Evolutionary conservation across 2,797 vertebrate species (phyloP), one percentile per base, ranked within the genome.

Genomic region (Monodelphis domestica): DNA sequence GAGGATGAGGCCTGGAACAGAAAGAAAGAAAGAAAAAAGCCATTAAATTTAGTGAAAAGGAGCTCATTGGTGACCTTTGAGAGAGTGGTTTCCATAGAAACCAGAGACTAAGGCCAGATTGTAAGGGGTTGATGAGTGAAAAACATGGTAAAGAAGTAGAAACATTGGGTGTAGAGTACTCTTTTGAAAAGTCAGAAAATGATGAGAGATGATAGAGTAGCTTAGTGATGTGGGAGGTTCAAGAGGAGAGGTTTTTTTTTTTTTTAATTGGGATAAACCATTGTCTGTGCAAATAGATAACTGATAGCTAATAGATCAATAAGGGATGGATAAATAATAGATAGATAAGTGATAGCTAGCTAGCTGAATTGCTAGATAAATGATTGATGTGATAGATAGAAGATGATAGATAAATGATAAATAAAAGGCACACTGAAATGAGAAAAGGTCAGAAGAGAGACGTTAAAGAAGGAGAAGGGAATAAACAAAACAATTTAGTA

Each of bases 11-110:
- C 45, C 89, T 91, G n/a, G 1, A 89, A 30, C 94, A 90, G 12
- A 90, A 95, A 84, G 33, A 33, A 12, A 56, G 38, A 45, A n/a
- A n/a, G n/a, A n/a, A 92, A 84, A 28, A 91, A 91, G 89, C 38
- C 56, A 6, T 45, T 5, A 0, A 91, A 4, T 84, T 84, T 84
- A 84, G 38, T 84, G 70, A 84, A 84, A 84, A 84, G 70, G 38
- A 45, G 70, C 70, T 84, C 14, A 91, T 91, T 88, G 24, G 1
- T 88, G 14, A 9, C 12, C 3, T 89, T 78, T 33, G 59, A 89
- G 51, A 55, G 9, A 30, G 3, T 11, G 4, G 1, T 84, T 94
- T 88, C 63, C 52, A 53, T 88, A 53, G 87, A 53, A 53, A 52
- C 50, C 50, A 53, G 87, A 53, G 87, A 53, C 53, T 53, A 53